These are phyloP conservation scores for Zingel zingel DNA, from an alignment of 2,113 vertebrate species.

Conservation along the genomic window DNA sequence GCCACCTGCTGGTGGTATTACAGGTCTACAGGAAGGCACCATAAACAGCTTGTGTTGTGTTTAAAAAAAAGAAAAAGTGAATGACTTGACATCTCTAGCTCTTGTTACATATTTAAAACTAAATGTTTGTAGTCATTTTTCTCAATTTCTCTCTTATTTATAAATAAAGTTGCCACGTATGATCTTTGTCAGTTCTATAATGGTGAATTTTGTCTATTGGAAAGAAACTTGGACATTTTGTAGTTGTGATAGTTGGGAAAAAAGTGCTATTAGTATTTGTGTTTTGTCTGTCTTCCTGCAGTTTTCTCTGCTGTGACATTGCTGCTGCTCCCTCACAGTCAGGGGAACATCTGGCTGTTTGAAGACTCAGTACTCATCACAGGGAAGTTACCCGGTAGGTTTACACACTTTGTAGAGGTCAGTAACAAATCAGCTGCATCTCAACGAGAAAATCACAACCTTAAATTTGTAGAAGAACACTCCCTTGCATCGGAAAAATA, in stretches of 20 bases:
- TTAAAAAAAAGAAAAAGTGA: neutral
- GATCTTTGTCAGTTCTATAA: neutral
- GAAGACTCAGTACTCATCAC: slow-evolving; percentile 94
- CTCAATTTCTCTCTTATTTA: neutral
- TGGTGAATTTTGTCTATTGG: neutral
- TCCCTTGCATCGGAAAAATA: too few species aligned
- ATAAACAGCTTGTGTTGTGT: neutral
- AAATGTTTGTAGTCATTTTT: neutral
- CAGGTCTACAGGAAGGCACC: slow-evolving; percentile 11
- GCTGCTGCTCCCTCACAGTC: slow-evolving; percentile 92
- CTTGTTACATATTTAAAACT: neutral
- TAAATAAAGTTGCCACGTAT: neutral
- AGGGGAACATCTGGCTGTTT: slow-evolving; percentile 97
- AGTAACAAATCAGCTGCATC: neutral
- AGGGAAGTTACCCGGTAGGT: slow-evolving; percentile 90
- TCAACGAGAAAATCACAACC: neutral
- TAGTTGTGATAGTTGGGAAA: neutral
- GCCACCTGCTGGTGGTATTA: slow-evolving; percentile 63
- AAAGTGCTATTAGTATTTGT: neutral
- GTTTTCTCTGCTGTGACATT: slow-evolving; percentile 94
- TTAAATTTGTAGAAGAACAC: neutral
- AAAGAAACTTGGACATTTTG: too few species aligned
- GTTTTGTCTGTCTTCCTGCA: slow-evolving; percentile 63
- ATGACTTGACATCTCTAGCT: neutral
- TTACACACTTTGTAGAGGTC: neutral